Evolutionary conservation across 2,888 invertebrate species (phyloP).

Genomic region (Drosophila siamana): DNA sequence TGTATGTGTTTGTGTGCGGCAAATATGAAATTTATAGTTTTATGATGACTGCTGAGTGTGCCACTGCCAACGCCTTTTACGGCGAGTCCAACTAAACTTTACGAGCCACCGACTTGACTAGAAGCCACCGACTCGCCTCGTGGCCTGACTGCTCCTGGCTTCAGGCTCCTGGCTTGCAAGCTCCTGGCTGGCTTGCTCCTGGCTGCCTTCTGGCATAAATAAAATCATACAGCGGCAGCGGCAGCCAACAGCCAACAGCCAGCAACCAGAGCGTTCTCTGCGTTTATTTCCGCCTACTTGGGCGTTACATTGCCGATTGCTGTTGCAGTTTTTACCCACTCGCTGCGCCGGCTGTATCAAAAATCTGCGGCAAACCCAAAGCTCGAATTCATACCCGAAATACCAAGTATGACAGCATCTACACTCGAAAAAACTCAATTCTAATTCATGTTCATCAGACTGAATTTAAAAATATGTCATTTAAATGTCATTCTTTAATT

Average conservation of each 20-base stretch:
- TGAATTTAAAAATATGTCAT: no score
- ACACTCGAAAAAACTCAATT: neutral
- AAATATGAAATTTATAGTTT: constrained; percentile 83
- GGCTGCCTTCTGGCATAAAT: constrained; percentile 64
- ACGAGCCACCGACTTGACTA: constrained; percentile 60
- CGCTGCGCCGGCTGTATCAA: constrained; percentile 52
- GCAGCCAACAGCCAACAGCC: neutral
- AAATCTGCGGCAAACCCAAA: constrained; percentile 48
- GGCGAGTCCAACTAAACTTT: constrained; percentile 77
- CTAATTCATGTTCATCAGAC: neutral
- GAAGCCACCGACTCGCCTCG: constrained; percentile 35
- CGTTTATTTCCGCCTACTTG: constrained; percentile 78
- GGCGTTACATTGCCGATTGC: constrained; percentile 72
- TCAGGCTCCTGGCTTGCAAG: no score
- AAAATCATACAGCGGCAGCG: constrained; percentile 66
- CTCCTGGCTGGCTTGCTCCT: constrained; percentile 18
- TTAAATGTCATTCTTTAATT: no score
- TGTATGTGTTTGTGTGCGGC: constrained; percentile 53
- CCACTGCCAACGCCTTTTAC: constrained; percentile 77
- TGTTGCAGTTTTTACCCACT: constrained; percentile 39
- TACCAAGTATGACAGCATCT: constrained; percentile 17
- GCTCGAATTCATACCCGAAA: constrained; percentile 22
- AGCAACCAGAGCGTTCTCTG: constrained; percentile 26
- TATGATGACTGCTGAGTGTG: constrained; percentile 83
- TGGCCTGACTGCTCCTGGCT: constrained; percentile 2